Conservation (phyloP, 2,113 vertebrate genomes). For the Melanerpes aurifrons region DNA sequence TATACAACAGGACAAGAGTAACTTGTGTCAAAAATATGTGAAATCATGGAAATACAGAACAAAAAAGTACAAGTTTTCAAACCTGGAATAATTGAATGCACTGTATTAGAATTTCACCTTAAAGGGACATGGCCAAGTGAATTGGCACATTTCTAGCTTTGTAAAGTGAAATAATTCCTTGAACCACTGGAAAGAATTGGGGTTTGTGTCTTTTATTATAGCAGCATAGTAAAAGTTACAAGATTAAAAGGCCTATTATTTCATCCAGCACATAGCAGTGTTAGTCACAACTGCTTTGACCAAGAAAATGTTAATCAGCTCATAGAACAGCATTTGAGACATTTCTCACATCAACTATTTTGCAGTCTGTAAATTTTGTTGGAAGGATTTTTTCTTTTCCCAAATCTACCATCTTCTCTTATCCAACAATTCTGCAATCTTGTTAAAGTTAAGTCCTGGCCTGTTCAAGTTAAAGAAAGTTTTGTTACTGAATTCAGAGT, state of each 20-base stretch:
- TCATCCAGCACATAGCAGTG: not conserved
- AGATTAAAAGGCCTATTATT: not conserved
- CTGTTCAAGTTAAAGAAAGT: not conserved
- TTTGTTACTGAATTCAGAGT: not conserved
- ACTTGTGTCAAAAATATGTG: not conserved
- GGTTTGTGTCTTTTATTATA: conserved; percentile 29
- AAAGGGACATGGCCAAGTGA: not conserved
- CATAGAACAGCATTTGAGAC: not conserved
- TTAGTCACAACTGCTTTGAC: not conserved
- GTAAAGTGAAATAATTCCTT: not conserved
- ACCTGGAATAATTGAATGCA: not conserved
- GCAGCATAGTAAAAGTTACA: not conserved
- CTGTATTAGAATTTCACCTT: not conserved
- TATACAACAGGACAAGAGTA: not conserved
- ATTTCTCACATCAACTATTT: not conserved
- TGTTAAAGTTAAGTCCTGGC: not conserved
- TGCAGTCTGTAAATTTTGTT: not conserved
- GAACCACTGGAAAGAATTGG: conserved; percentile 5
- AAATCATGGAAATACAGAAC: not conserved
- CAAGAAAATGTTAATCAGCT: not conserved
- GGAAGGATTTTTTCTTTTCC: not conserved
- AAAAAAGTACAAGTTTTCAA: not conserved
- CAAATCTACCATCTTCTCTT: not conserved
- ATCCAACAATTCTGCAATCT: not conserved
- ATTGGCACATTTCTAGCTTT: conserved; percentile 4